These are phyloP conservation scores for Coturnix japonica DNA, from an alignment of 2,113 vertebrate species.

Conservation along the genomic window DNA sequence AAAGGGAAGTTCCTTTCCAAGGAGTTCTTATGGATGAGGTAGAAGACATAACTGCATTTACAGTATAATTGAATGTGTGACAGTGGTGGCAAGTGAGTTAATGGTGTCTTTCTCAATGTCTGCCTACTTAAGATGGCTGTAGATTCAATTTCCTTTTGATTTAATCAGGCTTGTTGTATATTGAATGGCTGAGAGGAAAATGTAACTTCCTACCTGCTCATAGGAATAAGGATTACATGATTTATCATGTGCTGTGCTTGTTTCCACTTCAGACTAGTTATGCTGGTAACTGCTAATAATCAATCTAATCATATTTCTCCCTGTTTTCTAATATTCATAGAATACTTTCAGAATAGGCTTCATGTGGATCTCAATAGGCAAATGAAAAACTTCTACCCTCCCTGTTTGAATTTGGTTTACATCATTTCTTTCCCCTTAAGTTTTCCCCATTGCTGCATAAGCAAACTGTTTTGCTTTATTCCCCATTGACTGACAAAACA, in stretches of 20 bases:
- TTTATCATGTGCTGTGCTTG: not conserved
- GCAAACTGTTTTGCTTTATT: not conserved
- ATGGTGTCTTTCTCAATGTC: not conserved
- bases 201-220: not conserved
- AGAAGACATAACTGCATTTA: not conserved
- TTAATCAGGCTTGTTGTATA: not conserved
- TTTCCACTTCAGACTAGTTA: not conserved
- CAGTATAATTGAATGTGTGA: not conserved
- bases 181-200: not conserved
- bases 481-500: not conserved
- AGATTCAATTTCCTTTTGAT: constrained; percentile 2
- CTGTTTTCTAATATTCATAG: not conserved
- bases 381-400: not conserved
- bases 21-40: not conserved
- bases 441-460: not conserved
- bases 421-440: not conserved
- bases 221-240: not conserved
- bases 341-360: not conserved
- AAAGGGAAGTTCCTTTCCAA: not conserved
- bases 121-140: not conserved
- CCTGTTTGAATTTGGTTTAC: not conserved
- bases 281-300: not conserved
- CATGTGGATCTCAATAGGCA: not conserved
- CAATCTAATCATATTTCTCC: not conserved
- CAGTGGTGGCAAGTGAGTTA: not conserved